These are phyloP conservation scores for Caerostris extrusa DNA, from an alignment of 1,140 invertebrate species.

Conservation along the genomic window DNA sequence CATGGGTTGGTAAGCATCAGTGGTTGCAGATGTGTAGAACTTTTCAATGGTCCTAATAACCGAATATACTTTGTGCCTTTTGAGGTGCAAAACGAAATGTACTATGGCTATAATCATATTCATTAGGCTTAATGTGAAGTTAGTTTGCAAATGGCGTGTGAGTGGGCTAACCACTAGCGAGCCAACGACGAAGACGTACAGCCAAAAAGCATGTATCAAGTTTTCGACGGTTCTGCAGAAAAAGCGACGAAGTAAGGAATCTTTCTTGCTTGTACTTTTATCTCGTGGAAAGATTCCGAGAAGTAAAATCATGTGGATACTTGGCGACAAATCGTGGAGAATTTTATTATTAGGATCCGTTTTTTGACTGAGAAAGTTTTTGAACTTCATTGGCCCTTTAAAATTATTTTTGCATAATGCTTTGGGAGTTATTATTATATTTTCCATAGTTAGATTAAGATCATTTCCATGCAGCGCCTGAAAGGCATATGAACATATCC, in stretches of 20 bases:
- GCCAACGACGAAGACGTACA: slow-evolving; percentile 30
- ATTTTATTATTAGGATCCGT: neutral
- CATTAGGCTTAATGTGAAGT: slow-evolving; percentile 41
- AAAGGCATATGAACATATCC: too few relatives aligned
- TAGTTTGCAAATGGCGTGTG: neutral
- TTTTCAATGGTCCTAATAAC: slow-evolving; percentile 9
- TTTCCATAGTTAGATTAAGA: neutral
- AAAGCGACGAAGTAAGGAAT: neutral
- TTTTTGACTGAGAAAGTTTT: neutral
- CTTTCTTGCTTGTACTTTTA: neutral
- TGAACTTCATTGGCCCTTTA: neutral
- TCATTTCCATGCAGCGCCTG: neutral
- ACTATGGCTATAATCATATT: slow-evolving; percentile 41
- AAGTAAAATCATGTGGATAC: slow-evolving; percentile 33
- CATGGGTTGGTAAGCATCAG: slow-evolving; percentile 10
- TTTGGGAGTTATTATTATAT: slow-evolving; percentile 8
- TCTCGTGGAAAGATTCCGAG: slow-evolving; percentile 42
- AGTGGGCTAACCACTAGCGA: neutral
- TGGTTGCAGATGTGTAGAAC: slow-evolving; percentile 5
- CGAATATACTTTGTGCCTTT: slow-evolving; percentile 1
- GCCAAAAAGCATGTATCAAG: slow-evolving; percentile 32
- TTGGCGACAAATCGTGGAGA: slow-evolving; percentile 43
- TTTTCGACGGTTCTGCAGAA: neutral
- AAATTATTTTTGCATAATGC: neutral
- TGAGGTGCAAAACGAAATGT: slow-evolving; percentile 39